These are phyloP conservation scores for Lophotis ruficrista DNA, from an alignment of 2,113 vertebrate species.

Conservation along the genomic window DNA sequence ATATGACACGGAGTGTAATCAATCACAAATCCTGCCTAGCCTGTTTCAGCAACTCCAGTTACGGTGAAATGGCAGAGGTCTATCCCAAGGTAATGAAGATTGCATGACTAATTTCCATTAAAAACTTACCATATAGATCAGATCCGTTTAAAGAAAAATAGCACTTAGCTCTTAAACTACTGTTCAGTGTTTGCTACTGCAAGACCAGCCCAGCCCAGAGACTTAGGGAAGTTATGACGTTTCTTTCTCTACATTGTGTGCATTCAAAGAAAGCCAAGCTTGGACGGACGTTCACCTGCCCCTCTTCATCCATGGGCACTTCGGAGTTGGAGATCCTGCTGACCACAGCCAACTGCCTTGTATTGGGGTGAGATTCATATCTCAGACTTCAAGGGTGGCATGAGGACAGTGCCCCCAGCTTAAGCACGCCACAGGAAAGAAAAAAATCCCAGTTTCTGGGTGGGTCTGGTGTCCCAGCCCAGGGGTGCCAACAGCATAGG, in stretches of 20 bases:
- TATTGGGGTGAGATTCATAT: background rate
- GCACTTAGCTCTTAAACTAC: background rate
- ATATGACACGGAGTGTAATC: constrained; percentile 70
- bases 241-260: constrained; percentile 26
- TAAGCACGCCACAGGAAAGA: background rate
- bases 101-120: constrained; percentile 2
- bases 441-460: background rate
- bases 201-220: background rate
- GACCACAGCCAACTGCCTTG: background rate
- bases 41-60: constrained; percentile 47
- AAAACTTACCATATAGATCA: background rate
- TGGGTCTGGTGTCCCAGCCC: background rate
- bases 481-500: background rate
- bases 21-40: constrained; percentile 71
- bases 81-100: background rate
- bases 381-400: too few relatives aligned
- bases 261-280: constrained; percentile 33
- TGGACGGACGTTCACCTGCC: background rate
- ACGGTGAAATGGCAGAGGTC: background rate
- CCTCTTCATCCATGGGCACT: rapidly evolving
- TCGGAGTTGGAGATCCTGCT: background rate
- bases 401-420: background rate
- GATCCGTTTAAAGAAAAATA: background rate
- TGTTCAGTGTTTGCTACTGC: background rate
- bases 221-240: background rate